Evolutionary conservation across 2,888 invertebrate genomes (phyloP).

Genomic region (Tiphia femorata): DNA sequence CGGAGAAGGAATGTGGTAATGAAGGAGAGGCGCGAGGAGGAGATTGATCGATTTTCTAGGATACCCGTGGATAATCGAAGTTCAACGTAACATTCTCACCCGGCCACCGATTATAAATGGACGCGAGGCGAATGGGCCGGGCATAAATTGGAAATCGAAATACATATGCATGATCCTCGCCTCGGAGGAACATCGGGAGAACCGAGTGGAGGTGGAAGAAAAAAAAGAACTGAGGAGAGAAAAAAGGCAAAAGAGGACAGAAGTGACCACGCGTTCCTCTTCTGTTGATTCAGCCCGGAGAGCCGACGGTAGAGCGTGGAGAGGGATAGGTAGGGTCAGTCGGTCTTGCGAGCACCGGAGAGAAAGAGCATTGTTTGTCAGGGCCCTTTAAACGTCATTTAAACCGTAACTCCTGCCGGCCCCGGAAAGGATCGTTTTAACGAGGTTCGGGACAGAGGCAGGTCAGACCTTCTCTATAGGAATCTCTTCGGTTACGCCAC

Average conservation of each 20-base stretch:
- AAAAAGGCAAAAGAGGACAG: not conserved
- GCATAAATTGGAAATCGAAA: too few relatives aligned
- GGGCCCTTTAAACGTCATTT: constrained; percentile 53
- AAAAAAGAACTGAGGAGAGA: not conserved
- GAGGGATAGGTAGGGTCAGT: constrained; percentile 14
- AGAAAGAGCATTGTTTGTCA: constrained; percentile 41
- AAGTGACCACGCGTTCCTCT: constrained; percentile 13
- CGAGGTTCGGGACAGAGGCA: constrained; percentile 38
- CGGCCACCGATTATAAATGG: too few relatives aligned
- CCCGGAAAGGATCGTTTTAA: constrained; percentile 54
- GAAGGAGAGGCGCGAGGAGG: too few relatives aligned
- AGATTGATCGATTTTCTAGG: too few relatives aligned
- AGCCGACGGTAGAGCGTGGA: constrained; percentile 4
- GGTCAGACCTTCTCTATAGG: too few relatives aligned
- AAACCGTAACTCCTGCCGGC: constrained; percentile 50
- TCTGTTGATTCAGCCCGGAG: constrained; percentile 5
- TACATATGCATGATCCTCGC: not conserved
- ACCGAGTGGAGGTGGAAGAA: not conserved
- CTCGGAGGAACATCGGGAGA: too few relatives aligned
- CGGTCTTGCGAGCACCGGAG: constrained; percentile 18
- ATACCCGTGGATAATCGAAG: too few relatives aligned
- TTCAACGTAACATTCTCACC: too few relatives aligned
- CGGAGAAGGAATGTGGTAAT: too few relatives aligned
- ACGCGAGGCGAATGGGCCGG: too few relatives aligned
- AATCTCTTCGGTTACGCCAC: constrained; percentile 5